Percentiles rank a stretch among this genome's conserved stretches.
Evolutionary conservation across 1,140 invertebrate genomes (phyloP).

Genomic region (Bombus difficillimus): DNA sequence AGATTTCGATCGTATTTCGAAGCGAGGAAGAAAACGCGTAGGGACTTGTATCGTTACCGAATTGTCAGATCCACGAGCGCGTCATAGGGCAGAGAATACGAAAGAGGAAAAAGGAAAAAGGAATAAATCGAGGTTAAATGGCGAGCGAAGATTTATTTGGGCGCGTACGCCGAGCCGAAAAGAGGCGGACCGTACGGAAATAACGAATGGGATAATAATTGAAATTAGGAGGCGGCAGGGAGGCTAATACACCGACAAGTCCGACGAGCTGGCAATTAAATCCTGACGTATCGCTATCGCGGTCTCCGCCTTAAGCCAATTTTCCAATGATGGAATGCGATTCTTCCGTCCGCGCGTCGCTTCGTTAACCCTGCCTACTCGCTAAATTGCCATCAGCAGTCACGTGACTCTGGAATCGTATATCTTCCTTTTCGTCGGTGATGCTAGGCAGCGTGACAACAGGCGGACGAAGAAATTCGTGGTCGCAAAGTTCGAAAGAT

Average conservation of each 20-base stretch:
- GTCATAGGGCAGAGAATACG: constrained; percentile 2
- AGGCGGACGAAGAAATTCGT: neutral
- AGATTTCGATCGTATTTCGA: no score
- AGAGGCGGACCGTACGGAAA: constrained; percentile 63
- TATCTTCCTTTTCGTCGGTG: no score
- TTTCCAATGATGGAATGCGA: constrained; percentile 46
- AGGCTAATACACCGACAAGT: constrained; percentile 56
- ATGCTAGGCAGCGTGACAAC: no score
- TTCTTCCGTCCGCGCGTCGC: constrained; percentile 24
- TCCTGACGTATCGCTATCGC: constrained; percentile 60
- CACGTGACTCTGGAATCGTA: no score
- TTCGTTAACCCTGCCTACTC: neutral
- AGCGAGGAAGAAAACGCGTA: neutral
- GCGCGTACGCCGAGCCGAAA: constrained; percentile 56
- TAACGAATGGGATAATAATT: constrained; percentile 72
- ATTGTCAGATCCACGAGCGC: neutral
- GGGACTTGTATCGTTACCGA: no score
- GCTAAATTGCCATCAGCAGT: neutral
- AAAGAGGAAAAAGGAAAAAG: neutral
- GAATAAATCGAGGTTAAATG: constrained; percentile 51
- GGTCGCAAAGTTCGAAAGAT: neutral
- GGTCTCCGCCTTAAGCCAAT: constrained; percentile 67
- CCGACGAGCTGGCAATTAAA: constrained; percentile 65
- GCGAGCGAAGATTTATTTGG: constrained; percentile 48
- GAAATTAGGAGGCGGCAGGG: constrained; percentile 64